phyloP scores from a whole-genome alignment of 2,888 invertebrate genomes.

The Arenicola marina region DNA sequence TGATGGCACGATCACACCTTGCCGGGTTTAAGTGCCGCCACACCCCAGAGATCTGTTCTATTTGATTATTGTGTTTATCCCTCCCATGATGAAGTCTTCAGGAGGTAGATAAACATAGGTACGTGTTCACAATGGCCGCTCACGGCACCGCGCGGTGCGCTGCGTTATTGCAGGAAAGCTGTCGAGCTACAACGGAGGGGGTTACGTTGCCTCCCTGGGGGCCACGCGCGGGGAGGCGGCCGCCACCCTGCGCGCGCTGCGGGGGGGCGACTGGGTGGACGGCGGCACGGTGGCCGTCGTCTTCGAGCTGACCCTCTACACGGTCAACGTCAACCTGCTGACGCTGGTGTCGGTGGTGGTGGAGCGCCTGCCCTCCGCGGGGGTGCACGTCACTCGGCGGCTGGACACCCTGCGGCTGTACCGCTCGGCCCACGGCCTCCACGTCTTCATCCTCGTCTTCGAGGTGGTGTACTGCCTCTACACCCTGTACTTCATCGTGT shows the following conservation, averaged over 20 bases:
- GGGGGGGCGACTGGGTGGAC: constrained; percentile 4
- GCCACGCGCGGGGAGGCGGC: neutral
- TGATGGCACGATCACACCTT: no score
- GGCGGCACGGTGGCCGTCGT: constrained; percentile 1
- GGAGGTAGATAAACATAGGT: no score
- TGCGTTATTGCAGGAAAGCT: constrained; percentile 7
- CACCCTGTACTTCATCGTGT: constrained; percentile 12
- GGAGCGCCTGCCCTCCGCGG: constrained; percentile 7
- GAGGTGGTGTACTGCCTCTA: constrained; percentile 13
- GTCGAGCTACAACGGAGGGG: constrained; percentile 2
- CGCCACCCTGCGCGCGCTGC: neutral
- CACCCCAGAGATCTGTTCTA: no score
- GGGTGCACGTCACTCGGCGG: neutral
- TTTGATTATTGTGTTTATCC: no score
- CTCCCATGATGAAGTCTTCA: no score
- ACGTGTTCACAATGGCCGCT: no score
- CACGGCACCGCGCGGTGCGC: no score
- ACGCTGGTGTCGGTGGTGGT: constrained; percentile 1
- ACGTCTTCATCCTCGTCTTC: constrained; percentile 14
- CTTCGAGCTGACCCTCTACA: constrained; percentile 8
- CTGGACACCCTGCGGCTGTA: constrained; percentile 12
- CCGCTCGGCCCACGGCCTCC: constrained; percentile 3
- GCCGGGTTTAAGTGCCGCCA: no score
- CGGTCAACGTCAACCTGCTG: constrained; percentile 14
- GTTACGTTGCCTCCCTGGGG: constrained; percentile 3